phyloP scores from a whole-genome alignment of 2,888 invertebrate genomes.

The Slavum lentiscoides region DNA sequence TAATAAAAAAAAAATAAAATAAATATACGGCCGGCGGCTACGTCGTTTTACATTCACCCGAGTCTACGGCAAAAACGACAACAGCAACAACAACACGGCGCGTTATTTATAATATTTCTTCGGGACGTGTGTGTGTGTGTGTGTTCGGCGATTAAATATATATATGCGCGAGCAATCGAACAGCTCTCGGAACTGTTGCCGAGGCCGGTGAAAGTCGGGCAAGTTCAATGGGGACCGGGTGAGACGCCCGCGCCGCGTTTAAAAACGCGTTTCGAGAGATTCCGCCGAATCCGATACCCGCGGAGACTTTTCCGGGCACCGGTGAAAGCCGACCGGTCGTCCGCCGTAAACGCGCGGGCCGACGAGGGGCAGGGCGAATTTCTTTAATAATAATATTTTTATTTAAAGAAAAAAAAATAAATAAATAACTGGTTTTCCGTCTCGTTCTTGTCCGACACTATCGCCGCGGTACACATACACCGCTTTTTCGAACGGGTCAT shows the following conservation, averaged over 20 bases:
- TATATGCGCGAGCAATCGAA: constrained; percentile 21
- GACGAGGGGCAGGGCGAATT: too few relatives aligned
- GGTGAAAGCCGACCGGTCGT: constrained; percentile 42
- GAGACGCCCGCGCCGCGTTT: neutral
- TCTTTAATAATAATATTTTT: neutral
- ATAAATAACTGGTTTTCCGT: constrained; percentile 46
- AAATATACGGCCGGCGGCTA: neutral
- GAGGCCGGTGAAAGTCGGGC: constrained; percentile 48
- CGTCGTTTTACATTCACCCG: too few relatives aligned
- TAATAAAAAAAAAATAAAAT: neutral
- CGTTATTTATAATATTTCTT: neutral
- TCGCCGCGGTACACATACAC: constrained; percentile 20
- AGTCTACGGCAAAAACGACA: too few relatives aligned
- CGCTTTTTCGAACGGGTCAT: neutral
- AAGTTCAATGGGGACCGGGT: constrained; percentile 51
- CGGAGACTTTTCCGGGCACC: constrained; percentile 18
- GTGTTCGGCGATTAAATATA: neutral
- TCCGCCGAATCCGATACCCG: neutral
- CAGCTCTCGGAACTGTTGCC: neutral
- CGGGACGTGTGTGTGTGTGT: neutral
- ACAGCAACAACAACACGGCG: too few relatives aligned
- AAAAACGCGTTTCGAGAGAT: neutral
- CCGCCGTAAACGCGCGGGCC: too few relatives aligned
- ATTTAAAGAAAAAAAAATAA: too few relatives aligned
- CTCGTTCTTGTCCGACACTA: constrained; percentile 20